Percentiles rank a stretch among this genome's conserved stretches.
phyloP scores from a whole-genome alignment of 2,797 vertebrate species.

The Myotis vivesi region DNA sequence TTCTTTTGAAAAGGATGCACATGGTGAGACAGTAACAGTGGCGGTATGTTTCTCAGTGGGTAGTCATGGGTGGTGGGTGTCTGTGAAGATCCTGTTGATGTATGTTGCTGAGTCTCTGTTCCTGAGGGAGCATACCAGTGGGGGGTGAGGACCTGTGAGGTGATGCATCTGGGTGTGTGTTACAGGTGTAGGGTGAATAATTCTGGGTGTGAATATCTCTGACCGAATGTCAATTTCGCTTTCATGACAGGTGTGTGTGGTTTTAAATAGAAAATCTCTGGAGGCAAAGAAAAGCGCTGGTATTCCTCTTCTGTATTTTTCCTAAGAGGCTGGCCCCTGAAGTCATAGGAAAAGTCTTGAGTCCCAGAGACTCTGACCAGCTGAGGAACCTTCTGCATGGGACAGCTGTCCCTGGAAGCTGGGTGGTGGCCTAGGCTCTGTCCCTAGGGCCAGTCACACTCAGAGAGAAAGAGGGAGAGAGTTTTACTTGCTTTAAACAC shows the following conservation, averaged over 20 bases:
- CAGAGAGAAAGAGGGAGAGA: neutral
- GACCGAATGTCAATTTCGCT: neutral
- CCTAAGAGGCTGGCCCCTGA: neutral
- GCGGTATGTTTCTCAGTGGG: neutral
- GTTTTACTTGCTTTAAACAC: slow-evolving; percentile 40
- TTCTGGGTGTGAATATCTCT: neutral
- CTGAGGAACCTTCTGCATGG: neutral
- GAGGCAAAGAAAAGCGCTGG: neutral
- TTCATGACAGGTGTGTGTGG: neutral
- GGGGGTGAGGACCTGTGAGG: neutral
- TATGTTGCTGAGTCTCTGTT: neutral
- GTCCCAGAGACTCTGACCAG: neutral
- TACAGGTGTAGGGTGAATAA: neutral
- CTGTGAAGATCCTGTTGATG: neutral
- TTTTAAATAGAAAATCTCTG: neutral
- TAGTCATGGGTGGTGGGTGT: neutral
- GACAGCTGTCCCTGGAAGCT: neutral
- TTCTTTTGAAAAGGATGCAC: neutral
- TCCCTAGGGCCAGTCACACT: neutral
- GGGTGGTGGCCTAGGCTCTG: neutral
- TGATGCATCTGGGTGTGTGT: neutral
- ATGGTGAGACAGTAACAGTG: no score
- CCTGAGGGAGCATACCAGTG: neutral
- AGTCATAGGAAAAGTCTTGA: neutral
- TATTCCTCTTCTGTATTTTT: neutral